Evolutionary conservation across 2,797 vertebrate species (phyloP), one percentile per base, ranked within the genome.

Genomic region (Chaetodon trifasciatus): DNA sequence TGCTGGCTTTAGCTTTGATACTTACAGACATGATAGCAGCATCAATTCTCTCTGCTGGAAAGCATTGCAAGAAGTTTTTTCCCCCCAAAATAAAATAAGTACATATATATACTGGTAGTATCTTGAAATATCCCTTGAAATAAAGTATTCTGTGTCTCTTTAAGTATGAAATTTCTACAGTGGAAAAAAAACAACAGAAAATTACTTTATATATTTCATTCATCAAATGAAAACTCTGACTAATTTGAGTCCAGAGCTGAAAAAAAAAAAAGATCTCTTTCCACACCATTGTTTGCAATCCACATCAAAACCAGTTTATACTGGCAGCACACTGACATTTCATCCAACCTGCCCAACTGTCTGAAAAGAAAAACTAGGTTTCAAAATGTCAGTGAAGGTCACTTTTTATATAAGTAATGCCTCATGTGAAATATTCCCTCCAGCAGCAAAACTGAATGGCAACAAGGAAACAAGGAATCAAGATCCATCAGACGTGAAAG

Each of bases 381-480:
- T 74, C 16, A 76, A 67, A 81, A 70, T 77, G 23, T 80, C 72
- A 62, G n/a, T 58, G 50, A 74, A 73, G 53, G 40, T 75, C 56
- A 55, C 39, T 61, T 72, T 28, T 52, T 42, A 37, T 64, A 66
- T 50, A 55, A 50, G 37, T 60, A 52, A 66, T 44, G 23, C 9
- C 35, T 76, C 35, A 16, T 76, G 40, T 46, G 23, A 74, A 83
- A 56, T 50, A 56, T 77, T 11, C 35, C 37, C 40, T 69, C 21
- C 15, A 17, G 42, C 57, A 65, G 56, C 50, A 60, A 37, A 62
- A 64, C 58, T 49, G 35, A 64, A 52, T 39, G 40, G 21, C 42
- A 64, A 63, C 32, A 35, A 72, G 81, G 83, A 86, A 88, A 81
- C 78, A 79, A 32, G 66, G 56, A 81, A 82, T 28, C 53, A 42